These are phyloP conservation scores for Eupithecia subumbrata DNA, from an alignment of 2,888 invertebrate species.

Conservation along the genomic window DNA sequence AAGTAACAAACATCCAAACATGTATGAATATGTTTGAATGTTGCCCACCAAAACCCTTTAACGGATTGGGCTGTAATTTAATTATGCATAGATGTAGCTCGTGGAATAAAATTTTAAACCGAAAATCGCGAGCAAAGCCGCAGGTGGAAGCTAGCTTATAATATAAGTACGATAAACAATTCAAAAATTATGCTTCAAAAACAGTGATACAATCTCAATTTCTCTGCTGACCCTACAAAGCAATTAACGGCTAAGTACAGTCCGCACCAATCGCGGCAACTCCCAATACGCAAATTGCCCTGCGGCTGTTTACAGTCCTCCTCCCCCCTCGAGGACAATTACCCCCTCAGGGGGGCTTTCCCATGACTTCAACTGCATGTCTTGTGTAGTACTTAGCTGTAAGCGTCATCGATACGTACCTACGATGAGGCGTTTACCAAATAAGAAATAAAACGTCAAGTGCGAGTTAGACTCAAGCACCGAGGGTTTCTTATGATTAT, in stretches of 20 bases:
- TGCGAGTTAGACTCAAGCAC: no score
- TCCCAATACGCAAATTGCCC: conserved; percentile 73
- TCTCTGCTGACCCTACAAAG: conserved; percentile 50
- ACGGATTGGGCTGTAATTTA: no score
- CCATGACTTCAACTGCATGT: conserved; percentile 41
- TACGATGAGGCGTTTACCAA: no score
- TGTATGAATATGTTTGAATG: no score
- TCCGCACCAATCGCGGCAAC: conserved; percentile 55
- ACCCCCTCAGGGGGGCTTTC: conserved; percentile 49
- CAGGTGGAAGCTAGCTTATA: neutral
- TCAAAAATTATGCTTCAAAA: neutral
- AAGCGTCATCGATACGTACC: neutral
- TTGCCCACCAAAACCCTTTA: no score
- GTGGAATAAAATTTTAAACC: no score
- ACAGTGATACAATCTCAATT: conserved; percentile 4
- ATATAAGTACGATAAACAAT: neutral
- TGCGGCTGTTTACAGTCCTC: conserved; percentile 71
- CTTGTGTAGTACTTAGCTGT: conserved; percentile 19
- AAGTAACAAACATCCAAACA: no score
- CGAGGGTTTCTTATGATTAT: no score
- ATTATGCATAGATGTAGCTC: no score
- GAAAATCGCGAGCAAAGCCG: neutral
- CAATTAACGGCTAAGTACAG: conserved; percentile 66
- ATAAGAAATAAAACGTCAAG: no score
- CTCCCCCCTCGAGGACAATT: conserved; percentile 56